Conservation (phyloP, 2,113 vertebrate genomes). For the Phoenicopterus ruber region DNA sequence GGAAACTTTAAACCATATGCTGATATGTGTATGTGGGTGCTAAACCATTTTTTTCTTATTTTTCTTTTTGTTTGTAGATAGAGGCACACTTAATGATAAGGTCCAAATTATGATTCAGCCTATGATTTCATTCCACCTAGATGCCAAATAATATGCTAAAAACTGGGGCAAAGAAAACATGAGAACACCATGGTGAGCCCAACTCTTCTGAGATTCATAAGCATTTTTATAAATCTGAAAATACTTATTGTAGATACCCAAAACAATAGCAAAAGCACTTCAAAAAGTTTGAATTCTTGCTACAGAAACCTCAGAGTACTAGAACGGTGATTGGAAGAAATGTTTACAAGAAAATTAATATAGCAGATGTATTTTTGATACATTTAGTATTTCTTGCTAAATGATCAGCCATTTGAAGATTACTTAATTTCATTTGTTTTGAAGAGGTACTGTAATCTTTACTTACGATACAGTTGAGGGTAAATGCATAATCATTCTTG, state of each 20-base stretch:
- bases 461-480: not conserved
- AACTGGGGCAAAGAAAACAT: not conserved
- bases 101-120: not conserved
- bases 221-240: not conserved
- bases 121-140: not conserved
- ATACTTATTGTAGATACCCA: not conserved
- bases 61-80: not conserved
- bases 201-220: not conserved
- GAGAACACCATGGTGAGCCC: not conserved
- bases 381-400: not conserved
- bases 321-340: not conserved
- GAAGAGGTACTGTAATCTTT: not conserved
- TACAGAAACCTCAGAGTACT: not conserved
- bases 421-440: not conserved
- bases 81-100: not conserved
- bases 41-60: not conserved
- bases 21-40: accelerated
- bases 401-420: not conserved
- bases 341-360: not conserved
- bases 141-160: not conserved
- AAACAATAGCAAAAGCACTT: not conserved
- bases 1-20: not conserved
- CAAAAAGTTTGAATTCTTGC: not conserved
- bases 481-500: not conserved
- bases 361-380: not conserved